Evolutionary conservation across 2,113 vertebrate species (phyloP), one percentile per base, ranked within the genome.

Genomic region (Oncorhynchus nerka): DNA sequence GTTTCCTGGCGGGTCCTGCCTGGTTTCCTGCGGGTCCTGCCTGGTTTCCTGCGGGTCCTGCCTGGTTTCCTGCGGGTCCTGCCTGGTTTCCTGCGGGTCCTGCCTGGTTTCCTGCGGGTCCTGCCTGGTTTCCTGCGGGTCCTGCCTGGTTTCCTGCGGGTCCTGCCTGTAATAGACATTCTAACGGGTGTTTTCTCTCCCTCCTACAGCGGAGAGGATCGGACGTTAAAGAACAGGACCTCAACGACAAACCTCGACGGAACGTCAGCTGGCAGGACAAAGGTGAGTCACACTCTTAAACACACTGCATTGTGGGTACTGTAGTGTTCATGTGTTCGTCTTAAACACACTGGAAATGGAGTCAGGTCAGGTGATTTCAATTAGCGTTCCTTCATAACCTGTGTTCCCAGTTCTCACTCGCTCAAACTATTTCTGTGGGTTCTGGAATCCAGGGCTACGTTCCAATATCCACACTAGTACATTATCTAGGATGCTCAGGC

Each of bases 211-310:
- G 93, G 71, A 95, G 95, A 89, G 94, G 95, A 71, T 92, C 91
- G 2, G 93, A 96, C 79, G 57, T 87, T 59, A 93, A 93, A 62
- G 94, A 93, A 0, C 91, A 92, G 26, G 87, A 95, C 2, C 64
- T 86, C 74, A 90, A 92, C 0, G 95, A 95, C 84, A 97, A 96
- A 91, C 92, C 93, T 0, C 88, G 92, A 79, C 93, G 91, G 82
- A 94, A 93, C 1, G 87, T 96, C 79, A 95, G 94, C 91, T 96
- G 96, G 95, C 95, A 95, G 74, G 95, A 97, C 82, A 94, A 95
- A 86, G 97, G 96, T 97, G 19, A n/a, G 59, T 62, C n/a, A 5
- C 12, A 9, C 59, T 0, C 19, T 19, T n/a, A 32, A 39, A 55
- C 16, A 55, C 51, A 55, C 51, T 15, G 51, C n/a, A n/a, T n/a